A percentile compares a stretch with the other conserved stretches of the same genome.
phyloP scores from a whole-genome alignment of 1,140 invertebrate genomes.

The Arion vulgaris region DNA sequence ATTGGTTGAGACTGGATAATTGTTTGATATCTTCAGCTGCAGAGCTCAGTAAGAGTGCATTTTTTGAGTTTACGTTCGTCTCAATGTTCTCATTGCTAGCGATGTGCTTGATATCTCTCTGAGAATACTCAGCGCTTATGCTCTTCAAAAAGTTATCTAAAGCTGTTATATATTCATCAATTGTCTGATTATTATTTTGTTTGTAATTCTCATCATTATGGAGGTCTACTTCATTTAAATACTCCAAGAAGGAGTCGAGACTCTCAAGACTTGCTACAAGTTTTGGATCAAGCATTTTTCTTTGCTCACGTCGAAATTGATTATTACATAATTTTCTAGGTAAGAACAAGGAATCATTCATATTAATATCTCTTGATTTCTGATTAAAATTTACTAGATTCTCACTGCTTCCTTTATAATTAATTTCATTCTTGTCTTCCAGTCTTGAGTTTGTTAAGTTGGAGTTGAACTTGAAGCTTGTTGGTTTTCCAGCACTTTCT shows the following conservation, averaged over 20 bases:
- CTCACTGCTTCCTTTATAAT: background rate
- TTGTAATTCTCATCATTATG: background rate
- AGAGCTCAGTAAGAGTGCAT: no score
- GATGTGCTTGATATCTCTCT: no score
- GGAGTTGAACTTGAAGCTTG: no score
- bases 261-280: constrained; percentile 34
- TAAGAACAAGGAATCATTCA: background rate
- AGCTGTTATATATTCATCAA: no score
- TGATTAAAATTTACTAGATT: background rate
- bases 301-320: background rate
- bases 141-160: no score
- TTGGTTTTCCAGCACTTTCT: background rate
- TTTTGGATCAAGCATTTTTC: constrained; percentile 15
- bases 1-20: no score
- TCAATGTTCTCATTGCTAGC: no score
- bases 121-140: no score
- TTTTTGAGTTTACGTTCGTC: no score
- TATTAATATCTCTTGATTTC: background rate
- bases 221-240: constrained; percentile 35
- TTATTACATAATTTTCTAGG: background rate
- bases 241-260: constrained; percentile 42
- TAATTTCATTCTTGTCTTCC: background rate
- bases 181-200: no score
- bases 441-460: background rate
- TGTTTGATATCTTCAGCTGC: no score